Evolutionary conservation across 1,140 invertebrate species (phyloP).

Genomic region (Brachionus koreanus): DNA sequence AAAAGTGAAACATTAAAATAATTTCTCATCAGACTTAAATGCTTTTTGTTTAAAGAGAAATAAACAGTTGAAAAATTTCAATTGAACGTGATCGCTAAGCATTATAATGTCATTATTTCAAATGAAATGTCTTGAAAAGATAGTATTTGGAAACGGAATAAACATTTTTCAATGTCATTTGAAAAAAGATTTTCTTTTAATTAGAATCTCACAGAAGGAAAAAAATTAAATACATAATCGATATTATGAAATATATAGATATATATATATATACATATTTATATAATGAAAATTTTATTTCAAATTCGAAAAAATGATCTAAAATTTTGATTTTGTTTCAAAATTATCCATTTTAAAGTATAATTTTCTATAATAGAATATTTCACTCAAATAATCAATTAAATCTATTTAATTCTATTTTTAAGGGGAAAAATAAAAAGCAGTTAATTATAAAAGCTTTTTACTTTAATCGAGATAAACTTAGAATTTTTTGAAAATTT

Average conservation of each 20-base stretch:
- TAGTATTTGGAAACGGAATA: background rate
- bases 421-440: background rate
- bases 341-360: background rate
- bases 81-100: background rate
- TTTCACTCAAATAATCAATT: background rate
- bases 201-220: background rate
- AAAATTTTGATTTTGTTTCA: background rate
- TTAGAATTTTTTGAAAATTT: background rate
- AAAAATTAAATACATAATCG: background rate
- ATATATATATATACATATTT: no score
- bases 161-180: background rate
- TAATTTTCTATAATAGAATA: background rate
- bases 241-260: background rate
- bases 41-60: background rate
- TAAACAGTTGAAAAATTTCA: background rate
- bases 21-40: background rate
- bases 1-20: background rate
- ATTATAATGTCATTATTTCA: background rate
- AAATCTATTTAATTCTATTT: background rate
- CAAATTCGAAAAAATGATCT: background rate
- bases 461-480: background rate
- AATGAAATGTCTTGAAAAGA: background rate
- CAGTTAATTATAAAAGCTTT: background rate
- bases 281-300: background rate
- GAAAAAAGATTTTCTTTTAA: background rate